Base-by-base conservation (phyloP, 2,888 invertebrate species). In the Drosophila quinaria region DNA sequence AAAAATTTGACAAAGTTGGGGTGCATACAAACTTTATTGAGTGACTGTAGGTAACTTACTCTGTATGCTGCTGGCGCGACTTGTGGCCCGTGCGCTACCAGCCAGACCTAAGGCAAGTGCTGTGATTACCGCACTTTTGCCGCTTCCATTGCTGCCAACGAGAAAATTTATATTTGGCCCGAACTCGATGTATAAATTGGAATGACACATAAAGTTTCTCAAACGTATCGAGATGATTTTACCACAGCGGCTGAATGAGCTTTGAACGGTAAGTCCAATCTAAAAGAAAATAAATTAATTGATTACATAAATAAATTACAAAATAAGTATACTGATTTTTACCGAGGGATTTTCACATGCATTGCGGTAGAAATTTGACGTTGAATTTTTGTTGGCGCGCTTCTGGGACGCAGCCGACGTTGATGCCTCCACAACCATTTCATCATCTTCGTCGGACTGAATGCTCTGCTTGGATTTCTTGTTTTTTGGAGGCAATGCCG, bases 161-260 rank as follows among this genome's bases (percentile, higher is more conserved):
- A 99, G 94, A 90, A 98, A 97, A 92, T 97, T 98, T 1, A 97
- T 95, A 87, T 96, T 96, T 42, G 94, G 94, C 67, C 96, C 95
- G 62, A 98, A 95, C 55, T 94, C 94, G 1, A 98, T 94, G 88
- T 95, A 95, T 49, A 97, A 93, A 79, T 95, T 94, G 2, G 95
- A 95, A 91, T 99, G 99, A 89, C 98, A 99, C 96, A 99, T 98
- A 91, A 99, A 99, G 92, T 99, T 98, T 63, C 94, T 94, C 50
- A 98, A 93, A 10, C 93, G 94, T 70, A 95, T 93, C 46, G 93
- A 93, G 5, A 93, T 63, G 3, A 93, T 87, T 79, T 92, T 93
- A 0, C 93, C 93, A 58, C 92, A 90, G 1, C 91, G 87, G 5
- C 31, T 47, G 3, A 80, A 86, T 3, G 35, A n/a, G n/a, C n/a